Conservation (phyloP, 2,113 vertebrate genomes). For the Ariopsis seemanni region DNA sequence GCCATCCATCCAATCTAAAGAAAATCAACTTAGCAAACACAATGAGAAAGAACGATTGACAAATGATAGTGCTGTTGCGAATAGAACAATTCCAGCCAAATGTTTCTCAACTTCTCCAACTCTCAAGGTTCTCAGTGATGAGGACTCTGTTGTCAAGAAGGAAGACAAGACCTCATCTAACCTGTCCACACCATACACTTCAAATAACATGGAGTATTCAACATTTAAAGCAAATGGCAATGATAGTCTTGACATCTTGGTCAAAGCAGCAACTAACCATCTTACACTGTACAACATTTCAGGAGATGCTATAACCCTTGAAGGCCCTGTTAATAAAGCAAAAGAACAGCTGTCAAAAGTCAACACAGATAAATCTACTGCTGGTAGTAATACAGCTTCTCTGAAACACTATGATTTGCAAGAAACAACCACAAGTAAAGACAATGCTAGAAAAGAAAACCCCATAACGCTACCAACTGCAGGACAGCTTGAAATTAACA, state of each 20-base stretch:
- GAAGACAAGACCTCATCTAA: not conserved
- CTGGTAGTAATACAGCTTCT: not conserved
- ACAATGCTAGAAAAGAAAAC: conserved; percentile 3
- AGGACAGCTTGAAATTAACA: not conserved
- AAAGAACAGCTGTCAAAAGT: conserved; percentile 1
- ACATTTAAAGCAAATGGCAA: conserved; percentile 12
- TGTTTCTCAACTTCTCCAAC: not conserved
- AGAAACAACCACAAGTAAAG: conserved; percentile 25
- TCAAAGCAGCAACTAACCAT: not conserved
- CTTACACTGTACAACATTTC: not conserved
- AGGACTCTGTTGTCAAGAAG: conserved; percentile 16
- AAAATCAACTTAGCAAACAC: not conserved
- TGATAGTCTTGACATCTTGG: not conserved
- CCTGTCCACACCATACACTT: not conserved
- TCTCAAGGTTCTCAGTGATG: not conserved
- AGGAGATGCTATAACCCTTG: not conserved
- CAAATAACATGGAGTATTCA: conserved; percentile 20
- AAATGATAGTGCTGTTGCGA: not conserved
- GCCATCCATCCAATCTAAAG: not conserved
- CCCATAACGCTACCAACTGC: not conserved
- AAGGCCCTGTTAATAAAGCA: conserved; percentile 12
- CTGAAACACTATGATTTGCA: not conserved
- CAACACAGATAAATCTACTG: conserved; percentile 2
- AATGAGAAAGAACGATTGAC: not conserved
- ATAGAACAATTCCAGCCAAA: not conserved